A percentile compares a stretch with the other conserved stretches of the same genome.
Evolutionary conservation across 2,797 vertebrate genomes (phyloP).

Genomic region (Coreius guichenoti): DNA sequence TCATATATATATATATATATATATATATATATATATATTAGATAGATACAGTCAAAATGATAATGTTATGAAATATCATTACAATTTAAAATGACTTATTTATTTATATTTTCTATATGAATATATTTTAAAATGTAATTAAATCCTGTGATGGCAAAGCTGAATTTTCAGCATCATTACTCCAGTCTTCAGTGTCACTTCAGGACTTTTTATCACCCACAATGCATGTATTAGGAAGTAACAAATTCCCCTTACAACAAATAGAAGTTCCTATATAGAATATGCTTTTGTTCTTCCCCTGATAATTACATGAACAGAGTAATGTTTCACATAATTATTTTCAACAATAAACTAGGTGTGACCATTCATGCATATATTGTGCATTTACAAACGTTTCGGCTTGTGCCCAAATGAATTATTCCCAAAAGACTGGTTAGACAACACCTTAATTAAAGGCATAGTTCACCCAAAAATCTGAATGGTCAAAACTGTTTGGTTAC

Average conservation of each 20-base stretch:
- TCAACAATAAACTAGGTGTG: background rate
- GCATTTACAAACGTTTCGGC: background rate
- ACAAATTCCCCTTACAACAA: slow-evolving; percentile 10
- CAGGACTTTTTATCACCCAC: background rate
- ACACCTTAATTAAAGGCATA: background rate
- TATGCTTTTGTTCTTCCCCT: background rate
- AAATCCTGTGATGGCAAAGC: too few species aligned
- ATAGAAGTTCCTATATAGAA: background rate
- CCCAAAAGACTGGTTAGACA: background rate
- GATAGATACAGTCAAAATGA: too few species aligned
- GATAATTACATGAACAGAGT: background rate
- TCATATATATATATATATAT: background rate
- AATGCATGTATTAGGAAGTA: slow-evolving; percentile 14
- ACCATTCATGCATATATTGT: background rate
- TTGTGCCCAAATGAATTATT: slow-evolving; percentile 12
- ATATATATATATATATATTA: background rate
- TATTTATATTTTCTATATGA: too few species aligned
- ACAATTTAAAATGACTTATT: too few species aligned
- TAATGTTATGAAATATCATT: too few species aligned
- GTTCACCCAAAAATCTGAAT: background rate
- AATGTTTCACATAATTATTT: slow-evolving; percentile 11
- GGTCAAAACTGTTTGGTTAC: background rate
- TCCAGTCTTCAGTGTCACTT: too few species aligned
- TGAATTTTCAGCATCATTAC: too few species aligned
- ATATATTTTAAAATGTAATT: too few species aligned